Percentiles rank a stretch among this genome's conserved stretches.
Evolutionary conservation across 2,113 vertebrate species (phyloP).

Genomic region (Callocephalon fimbriatum): DNA sequence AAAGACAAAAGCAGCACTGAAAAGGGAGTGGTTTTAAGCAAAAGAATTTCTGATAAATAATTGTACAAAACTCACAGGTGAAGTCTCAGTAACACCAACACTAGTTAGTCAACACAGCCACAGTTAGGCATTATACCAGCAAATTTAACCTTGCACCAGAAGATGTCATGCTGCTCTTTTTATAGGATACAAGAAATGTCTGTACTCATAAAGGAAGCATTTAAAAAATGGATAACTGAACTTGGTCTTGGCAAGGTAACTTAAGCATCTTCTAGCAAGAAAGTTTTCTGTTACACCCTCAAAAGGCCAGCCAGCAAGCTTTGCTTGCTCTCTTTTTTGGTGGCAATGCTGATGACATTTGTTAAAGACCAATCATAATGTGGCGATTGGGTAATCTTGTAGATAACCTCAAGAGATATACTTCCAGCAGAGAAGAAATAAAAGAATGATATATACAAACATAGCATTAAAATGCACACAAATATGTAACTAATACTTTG

Average conservation of each 20-base stretch:
- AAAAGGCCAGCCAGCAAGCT: neutral
- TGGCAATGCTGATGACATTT: neutral
- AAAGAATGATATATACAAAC: neutral
- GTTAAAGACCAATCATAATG: neutral
- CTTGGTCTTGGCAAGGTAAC: neutral
- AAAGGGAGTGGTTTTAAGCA: neutral
- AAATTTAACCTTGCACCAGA: neutral
- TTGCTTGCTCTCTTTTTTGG: neutral
- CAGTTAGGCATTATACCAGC: neutral
- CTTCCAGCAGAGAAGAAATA: neutral
- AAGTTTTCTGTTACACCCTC: neutral
- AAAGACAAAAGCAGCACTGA: neutral
- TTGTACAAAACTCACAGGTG: neutral
- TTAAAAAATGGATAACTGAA: neutral
- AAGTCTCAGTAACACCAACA: neutral
- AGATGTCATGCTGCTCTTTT: accelerated
- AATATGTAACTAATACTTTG: neutral
- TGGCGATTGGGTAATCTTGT: neutral
- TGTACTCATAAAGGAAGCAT: neutral
- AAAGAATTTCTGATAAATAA: neutral
- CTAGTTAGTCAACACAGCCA: neutral
- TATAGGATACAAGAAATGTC: neutral
- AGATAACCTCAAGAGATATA: slow-evolving; percentile 14
- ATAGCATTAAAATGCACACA: neutral
- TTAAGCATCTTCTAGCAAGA: neutral